Base-by-base conservation (phyloP, 2,113 vertebrate species). In the Rhinoderma darwinii region DNA sequence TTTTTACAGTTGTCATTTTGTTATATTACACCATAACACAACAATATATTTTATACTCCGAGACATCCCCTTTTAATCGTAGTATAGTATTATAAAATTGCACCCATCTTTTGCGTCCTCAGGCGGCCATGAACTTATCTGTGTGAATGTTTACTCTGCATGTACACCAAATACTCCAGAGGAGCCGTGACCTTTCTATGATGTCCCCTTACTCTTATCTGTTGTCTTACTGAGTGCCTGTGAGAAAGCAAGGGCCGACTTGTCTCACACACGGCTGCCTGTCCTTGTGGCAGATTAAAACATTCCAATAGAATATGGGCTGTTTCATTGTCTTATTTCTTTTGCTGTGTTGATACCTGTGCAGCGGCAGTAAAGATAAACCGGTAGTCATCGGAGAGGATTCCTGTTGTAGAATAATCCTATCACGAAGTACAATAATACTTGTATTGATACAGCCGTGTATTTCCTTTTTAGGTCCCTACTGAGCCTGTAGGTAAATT, bases 251-350 rank as follows among this genome's bases (percentile, higher is more conserved):
- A 88, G 88, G 89, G 84, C 90, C 88, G 90, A 84, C 89, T 89
- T 92, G 91, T 88, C 90, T 95, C 80, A 87, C 87, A 63, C 79
- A 90, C 89, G 87, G 92, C 91, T 91, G 86, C 89, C 91, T 88
- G 91, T 86, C 92, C 82, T 90, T 90, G 92, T 92, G 94, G 93
- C 92, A 94, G 95, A 94, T 95, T 90, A 88, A 90, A 89, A 90
- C 95, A 94, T 95, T 96, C 95, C 91, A 22, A 91, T 89, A 90
- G 90, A 91, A 90, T 37, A 87, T 89, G 89, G 84, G 37, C 88
- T 89, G 91, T 89, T 88, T 6, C 51, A 5, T 20, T 61, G 84
- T 87, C 88, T 90, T 89, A 84, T 84, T 0, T 27, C 10, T 43
- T n/a, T 15, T 44, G 25, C 12, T 54, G 22, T n/a, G 18, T 5